A percentile compares a stretch with the other conserved stretches of the same genome.
Conservation (phyloP, 2,797 vertebrate species). For the Pteronotus mesoamericanus region DNA sequence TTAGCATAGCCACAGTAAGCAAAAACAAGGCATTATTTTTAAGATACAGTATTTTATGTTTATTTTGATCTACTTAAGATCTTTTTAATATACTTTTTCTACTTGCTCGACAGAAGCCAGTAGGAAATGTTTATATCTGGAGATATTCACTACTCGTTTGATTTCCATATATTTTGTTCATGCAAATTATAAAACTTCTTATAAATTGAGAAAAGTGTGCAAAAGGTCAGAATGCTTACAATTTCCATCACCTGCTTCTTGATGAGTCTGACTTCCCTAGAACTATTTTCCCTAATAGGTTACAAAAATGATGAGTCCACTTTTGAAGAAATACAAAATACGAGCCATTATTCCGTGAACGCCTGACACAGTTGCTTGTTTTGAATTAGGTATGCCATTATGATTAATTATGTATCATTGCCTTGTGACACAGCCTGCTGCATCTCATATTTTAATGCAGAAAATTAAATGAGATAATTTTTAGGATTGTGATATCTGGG, state of each 20-base stretch:
- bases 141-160: conserved; percentile 75
- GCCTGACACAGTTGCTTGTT: background rate
- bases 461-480: background rate
- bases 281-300: background rate
- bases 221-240: background rate
- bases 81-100: background rate
- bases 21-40: background rate
- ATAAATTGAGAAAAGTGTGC: conserved; percentile 46
- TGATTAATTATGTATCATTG: background rate
- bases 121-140: background rate
- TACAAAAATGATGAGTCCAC: background rate
- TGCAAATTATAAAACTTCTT: conserved; percentile 71
- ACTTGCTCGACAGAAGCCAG: background rate
- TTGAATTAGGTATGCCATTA: background rate
- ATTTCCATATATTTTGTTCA: conserved; percentile 68
- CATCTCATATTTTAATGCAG: background rate
- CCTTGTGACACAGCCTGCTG: background rate
- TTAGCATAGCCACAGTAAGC: background rate
- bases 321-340: background rate
- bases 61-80: background rate
- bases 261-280: background rate
- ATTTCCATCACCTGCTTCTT: background rate
- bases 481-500: background rate
- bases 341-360: background rate
- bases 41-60: background rate